Conservation (phyloP, 2,888 invertebrate genomes). For the Myopa testacea region DNA sequence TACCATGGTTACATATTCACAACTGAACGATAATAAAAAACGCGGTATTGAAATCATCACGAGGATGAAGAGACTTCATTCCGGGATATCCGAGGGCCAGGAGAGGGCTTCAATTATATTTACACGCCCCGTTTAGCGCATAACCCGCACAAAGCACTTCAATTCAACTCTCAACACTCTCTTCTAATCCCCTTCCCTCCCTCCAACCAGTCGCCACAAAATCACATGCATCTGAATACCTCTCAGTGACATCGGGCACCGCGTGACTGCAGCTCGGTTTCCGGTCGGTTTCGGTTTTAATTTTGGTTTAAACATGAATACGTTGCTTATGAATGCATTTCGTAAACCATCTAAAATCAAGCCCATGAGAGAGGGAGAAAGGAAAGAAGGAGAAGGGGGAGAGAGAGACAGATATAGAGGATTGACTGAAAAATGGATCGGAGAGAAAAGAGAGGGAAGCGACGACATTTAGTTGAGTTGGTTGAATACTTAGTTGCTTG, state of each 20-base stretch:
- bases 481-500: too few species aligned
- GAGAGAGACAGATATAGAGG: background rate
- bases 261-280: slow-evolving; percentile 27
- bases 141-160: background rate
- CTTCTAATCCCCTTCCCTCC: background rate
- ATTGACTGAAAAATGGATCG: too few species aligned
- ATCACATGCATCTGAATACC: slow-evolving; percentile 36
- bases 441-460: too few species aligned
- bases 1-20: too few species aligned
- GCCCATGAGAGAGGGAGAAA: too few species aligned
- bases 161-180: slow-evolving; percentile 12
- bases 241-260: slow-evolving; percentile 8
- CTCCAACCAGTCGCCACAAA: slow-evolving; percentile 17
- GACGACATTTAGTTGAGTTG: too few species aligned
- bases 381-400: background rate
- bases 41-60: too few species aligned
- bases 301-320: background rate
- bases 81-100: too few species aligned
- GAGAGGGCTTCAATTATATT: slow-evolving; percentile 27
- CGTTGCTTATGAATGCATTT: background rate
- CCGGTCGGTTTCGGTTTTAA: background rate
- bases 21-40: too few species aligned
- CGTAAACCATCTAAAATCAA: too few species aligned
- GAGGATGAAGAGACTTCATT: too few species aligned
- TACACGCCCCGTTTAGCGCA: slow-evolving; percentile 31